Percentiles rank a stretch among this genome's conserved stretches.
Evolutionary conservation across 2,888 invertebrate genomes (phyloP).

Genomic region (Chrysolina americana): DNA sequence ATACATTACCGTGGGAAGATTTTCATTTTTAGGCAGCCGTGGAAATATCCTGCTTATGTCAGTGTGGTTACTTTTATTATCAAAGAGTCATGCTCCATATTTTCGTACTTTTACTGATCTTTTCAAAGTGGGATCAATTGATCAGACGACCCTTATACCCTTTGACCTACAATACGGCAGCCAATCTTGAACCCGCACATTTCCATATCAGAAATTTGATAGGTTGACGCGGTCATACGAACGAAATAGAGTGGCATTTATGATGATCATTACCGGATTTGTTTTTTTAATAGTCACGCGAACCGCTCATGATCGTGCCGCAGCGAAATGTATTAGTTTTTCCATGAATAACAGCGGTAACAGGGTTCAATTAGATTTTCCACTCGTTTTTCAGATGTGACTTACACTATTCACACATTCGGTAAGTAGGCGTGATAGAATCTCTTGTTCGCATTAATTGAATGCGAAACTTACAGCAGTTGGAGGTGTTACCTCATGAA

Average conservation of each 20-base stretch:
- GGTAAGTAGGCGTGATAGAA: background rate
- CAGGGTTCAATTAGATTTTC: slow-evolving; percentile 27
- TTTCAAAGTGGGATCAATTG: background rate
- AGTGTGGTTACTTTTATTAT: too few species aligned
- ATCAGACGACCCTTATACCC: background rate
- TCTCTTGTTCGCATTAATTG: background rate
- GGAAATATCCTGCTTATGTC: too few species aligned
- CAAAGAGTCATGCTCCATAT: too few species aligned
- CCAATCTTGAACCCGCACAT: background rate
- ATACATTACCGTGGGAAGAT: too few species aligned
- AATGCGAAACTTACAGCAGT: background rate
- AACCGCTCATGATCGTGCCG: slow-evolving; percentile 44
- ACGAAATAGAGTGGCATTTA: slow-evolving; percentile 32
- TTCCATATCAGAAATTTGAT: slow-evolving; percentile 20
- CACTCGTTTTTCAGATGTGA: slow-evolving; percentile 14
- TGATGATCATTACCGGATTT: slow-evolving; percentile 42
- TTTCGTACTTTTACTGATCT: too few species aligned
- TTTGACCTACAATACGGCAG: background rate
- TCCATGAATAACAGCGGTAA: slow-evolving; percentile 14
- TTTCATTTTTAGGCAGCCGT: too few species aligned
- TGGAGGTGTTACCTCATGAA: too few species aligned
- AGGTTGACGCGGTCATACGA: background rate
- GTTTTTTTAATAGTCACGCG: slow-evolving; percentile 44
- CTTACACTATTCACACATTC: slow-evolving; percentile 16
- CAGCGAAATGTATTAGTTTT: slow-evolving; percentile 35